Conservation (phyloP, 2,888 invertebrate species). For the Caenorhabditis virilis region DNA sequence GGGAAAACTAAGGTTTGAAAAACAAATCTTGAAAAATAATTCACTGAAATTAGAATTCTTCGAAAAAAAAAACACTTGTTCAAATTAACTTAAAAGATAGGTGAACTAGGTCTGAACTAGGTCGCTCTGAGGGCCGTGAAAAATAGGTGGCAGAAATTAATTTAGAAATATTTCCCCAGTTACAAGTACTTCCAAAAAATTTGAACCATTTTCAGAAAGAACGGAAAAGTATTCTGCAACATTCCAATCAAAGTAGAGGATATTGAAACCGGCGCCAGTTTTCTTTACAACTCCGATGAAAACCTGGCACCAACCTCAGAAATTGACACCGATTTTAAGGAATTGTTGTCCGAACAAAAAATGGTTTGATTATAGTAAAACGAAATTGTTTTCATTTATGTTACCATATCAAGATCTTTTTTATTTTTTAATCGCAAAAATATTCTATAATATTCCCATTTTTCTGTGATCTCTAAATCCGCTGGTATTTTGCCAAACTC, state of each 20-base stretch:
- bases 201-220: constrained; percentile 35
- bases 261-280: constrained; percentile 40
- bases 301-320: constrained; percentile 8
- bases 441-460: constrained; percentile 2
- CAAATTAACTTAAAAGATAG: background rate
- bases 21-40: background rate
- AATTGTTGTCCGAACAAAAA: constrained; percentile 16
- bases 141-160: too few relatives aligned
- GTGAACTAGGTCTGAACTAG: background rate
- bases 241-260: constrained; percentile 41
- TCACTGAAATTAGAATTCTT: background rate
- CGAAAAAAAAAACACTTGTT: background rate
- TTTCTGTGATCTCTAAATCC: constrained; percentile 35
- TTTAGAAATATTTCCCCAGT: too few relatives aligned
- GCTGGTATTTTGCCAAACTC: constrained; percentile 16
- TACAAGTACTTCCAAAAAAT: too few relatives aligned
- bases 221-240: constrained; percentile 37
- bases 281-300: constrained; percentile 39
- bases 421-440: background rate
- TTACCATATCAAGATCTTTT: background rate
- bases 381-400: background rate
- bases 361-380: background rate
- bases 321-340: constrained; percentile 9
- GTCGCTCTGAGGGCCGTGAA: too few relatives aligned
- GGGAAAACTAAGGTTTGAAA: background rate